Evolutionary conservation across 2,113 vertebrate genomes (phyloP).

Genomic region (Vireo altiloquus): DNA sequence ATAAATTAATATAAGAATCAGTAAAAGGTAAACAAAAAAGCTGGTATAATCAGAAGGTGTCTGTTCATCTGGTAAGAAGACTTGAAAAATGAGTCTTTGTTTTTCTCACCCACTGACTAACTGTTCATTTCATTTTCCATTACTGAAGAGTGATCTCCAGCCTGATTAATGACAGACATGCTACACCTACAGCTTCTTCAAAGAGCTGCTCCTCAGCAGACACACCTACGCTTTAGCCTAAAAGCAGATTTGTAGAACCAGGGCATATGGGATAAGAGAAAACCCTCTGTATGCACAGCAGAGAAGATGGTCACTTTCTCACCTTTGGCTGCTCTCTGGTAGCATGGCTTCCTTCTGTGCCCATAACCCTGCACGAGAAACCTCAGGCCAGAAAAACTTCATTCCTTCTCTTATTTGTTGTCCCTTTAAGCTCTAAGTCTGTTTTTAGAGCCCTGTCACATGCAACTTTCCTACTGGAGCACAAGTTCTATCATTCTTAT

Average conservation of each 20-base stretch:
- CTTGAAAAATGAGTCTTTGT: not conserved
- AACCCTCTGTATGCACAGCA: not conserved
- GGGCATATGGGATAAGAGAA: not conserved
- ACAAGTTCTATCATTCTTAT: not conserved
- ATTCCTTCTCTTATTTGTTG: not conserved
- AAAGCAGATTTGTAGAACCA: not conserved
- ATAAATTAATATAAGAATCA: not conserved
- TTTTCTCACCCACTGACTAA: not conserved
- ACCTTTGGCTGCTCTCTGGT: not conserved
- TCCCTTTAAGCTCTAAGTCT: not conserved
- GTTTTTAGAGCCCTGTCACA: not conserved
- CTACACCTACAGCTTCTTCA: not conserved
- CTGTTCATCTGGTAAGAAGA: not conserved
- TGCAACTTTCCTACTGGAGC: not conserved
- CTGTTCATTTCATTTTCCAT: not conserved
- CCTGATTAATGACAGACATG: conserved; percentile 8
- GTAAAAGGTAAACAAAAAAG: not conserved
- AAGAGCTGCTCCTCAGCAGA: not conserved
- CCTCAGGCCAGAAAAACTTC: not conserved
- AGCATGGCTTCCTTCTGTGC: not conserved
- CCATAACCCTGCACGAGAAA: not conserved
- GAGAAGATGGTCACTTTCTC: not conserved
- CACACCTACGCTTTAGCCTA: not conserved
- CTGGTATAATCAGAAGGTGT: not conserved
- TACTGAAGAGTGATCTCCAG: not conserved